Percentiles rank a stretch among this genome's conserved stretches.
phyloP scores from a whole-genome alignment of 2,888 invertebrate genomes.

The Hypsopygia costalis region DNA sequence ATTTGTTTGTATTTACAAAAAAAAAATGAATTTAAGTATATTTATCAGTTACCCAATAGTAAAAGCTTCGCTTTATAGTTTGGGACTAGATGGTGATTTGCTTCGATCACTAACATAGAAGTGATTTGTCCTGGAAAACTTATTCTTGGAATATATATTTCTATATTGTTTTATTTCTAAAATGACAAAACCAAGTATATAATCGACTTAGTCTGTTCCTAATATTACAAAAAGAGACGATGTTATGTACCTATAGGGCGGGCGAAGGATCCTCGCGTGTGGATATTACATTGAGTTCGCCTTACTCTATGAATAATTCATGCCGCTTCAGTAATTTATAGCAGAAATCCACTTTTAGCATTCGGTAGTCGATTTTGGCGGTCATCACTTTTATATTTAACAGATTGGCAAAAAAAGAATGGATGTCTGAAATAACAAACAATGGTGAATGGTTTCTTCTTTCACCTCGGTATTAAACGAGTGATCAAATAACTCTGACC shows the following conservation, averaged over 20 bases:
- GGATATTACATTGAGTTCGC: conserved; percentile 28
- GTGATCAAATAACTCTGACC: no score
- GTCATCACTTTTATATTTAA: conserved; percentile 14
- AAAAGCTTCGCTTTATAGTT: no score
- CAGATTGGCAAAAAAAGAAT: conserved; percentile 10
- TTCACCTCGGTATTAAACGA: neutral
- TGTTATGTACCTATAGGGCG: conserved; percentile 14
- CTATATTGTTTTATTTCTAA: no score
- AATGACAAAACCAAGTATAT: neutral
- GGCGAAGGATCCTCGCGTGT: conserved; percentile 25
- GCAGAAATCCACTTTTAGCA: conserved; percentile 37
- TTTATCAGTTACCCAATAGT: no score
- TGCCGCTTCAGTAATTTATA: conserved; percentile 37
- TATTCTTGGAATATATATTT: no score
- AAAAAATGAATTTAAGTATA: no score
- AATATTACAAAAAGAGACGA: conserved; percentile 18
- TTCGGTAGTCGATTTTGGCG: conserved; percentile 21
- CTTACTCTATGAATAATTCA: conserved; percentile 39
- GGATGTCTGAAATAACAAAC: neutral
- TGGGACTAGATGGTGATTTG: no score
- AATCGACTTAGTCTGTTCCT: conserved; percentile 8
- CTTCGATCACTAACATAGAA: no score
- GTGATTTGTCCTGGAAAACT: no score
- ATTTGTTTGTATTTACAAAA: no score
- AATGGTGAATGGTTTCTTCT: conserved; percentile 6